Conservation (phyloP, 2,797 vertebrate genomes). For the Cyclura pinguis region DNA sequence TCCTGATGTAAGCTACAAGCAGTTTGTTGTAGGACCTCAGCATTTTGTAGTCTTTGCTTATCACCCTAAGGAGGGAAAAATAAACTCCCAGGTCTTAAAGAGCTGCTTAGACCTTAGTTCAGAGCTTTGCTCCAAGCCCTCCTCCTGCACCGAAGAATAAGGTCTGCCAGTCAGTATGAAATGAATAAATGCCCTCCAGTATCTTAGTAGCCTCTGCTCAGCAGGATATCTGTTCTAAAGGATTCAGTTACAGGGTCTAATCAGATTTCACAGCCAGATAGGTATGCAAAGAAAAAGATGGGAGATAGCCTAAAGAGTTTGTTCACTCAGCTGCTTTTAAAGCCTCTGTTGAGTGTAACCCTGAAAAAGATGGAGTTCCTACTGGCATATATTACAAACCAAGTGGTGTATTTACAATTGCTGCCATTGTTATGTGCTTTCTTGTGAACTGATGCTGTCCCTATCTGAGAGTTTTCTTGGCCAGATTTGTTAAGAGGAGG, state of each 20-base stretch:
- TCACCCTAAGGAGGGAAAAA: slow-evolving; percentile 51
- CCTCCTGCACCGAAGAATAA: slow-evolving; percentile 52
- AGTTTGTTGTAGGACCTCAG: slow-evolving; percentile 12
- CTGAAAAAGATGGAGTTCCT: background rate
- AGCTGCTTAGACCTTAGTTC: slow-evolving; percentile 53
- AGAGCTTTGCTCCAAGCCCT: slow-evolving; percentile 51
- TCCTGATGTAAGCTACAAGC: background rate
- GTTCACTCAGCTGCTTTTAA: background rate
- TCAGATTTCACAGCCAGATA: slow-evolving; percentile 25
- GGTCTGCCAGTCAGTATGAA: slow-evolving; percentile 3
- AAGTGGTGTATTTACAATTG: background rate
- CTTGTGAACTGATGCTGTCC: background rate
- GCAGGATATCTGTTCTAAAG: slow-evolving; percentile 29
- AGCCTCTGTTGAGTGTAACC: background rate
- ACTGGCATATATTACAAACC: slow-evolving; percentile 24
- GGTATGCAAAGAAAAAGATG: background rate
- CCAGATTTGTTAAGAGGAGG: too few species aligned
- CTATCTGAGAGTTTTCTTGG: too few species aligned
- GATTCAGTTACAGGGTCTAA: slow-evolving; percentile 30
- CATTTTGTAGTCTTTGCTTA: slow-evolving; percentile 37
- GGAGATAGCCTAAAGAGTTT: background rate
- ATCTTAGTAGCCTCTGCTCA: background rate
- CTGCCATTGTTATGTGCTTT: background rate
- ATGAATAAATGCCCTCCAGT: slow-evolving; percentile 7
- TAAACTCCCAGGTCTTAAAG: slow-evolving; percentile 62